Percentiles rank a stretch among this genome's conserved stretches.
phyloP scores from a whole-genome alignment of 2,797 vertebrate species.

The Choloepus didactylus region DNA sequence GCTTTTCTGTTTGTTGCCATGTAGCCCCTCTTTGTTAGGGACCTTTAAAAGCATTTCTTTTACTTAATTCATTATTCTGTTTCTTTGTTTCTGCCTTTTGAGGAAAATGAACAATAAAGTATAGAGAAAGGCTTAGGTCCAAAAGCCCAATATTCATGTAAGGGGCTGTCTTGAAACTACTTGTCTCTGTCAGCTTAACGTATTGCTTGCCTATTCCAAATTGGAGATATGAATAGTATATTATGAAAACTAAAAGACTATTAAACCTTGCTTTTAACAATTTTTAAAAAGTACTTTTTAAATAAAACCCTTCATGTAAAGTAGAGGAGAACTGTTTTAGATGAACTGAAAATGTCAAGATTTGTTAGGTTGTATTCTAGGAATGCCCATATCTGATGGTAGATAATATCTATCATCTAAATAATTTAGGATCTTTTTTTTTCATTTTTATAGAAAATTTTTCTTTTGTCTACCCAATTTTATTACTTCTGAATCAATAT shows the following conservation, averaged over 20 bases:
- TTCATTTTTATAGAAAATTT: constrained; percentile 12
- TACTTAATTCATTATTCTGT: constrained; percentile 26
- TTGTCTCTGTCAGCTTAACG: constrained; percentile 26
- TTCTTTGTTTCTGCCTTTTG: constrained; percentile 59
- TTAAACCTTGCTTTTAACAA: constrained; percentile 45
- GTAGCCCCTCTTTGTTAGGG: constrained; percentile 33
- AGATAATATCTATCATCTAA: background rate
- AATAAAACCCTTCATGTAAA: background rate
- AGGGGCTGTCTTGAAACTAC: constrained; percentile 14
- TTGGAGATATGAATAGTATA: background rate
- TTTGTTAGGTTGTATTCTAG: constrained; percentile 37
- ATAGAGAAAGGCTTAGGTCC: constrained; percentile 16
- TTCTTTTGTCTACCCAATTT: constrained; percentile 50
- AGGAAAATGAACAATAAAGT: background rate
- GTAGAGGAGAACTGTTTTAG: background rate
- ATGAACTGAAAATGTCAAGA: constrained; percentile 14
- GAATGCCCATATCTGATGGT: background rate
- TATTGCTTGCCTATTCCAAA: background rate
- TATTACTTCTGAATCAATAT: background rate
- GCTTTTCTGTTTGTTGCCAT: constrained; percentile 42
- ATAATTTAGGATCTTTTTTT: constrained; percentile 35
- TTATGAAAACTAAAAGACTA: constrained; percentile 36
- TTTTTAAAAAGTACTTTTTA: constrained; percentile 47
- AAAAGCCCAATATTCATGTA: background rate
- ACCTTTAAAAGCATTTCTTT: constrained; percentile 45